phyloP scores from a whole-genome alignment of 1,140 invertebrate genomes.

The Drosophila elegans region DNA sequence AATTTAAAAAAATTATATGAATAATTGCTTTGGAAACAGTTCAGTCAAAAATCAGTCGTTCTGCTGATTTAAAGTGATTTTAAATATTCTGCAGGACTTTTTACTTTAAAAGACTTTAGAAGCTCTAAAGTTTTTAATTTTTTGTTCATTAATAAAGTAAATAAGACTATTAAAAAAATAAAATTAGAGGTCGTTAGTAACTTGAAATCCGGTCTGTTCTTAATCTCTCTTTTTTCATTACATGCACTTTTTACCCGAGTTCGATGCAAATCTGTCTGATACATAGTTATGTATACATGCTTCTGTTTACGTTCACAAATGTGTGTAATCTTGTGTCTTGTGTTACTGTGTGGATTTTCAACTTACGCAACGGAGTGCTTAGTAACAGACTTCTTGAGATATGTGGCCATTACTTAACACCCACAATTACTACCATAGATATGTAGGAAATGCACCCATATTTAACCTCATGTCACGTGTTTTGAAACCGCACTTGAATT shows the following conservation, averaged over 20 bases:
- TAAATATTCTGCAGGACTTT: no score
- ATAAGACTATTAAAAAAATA: no score
- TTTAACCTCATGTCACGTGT: constrained; percentile 25
- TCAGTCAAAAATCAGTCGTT: no score
- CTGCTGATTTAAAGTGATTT: no score
- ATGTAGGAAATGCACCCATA: background rate
- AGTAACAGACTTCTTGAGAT: constrained; percentile 21
- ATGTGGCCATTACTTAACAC: constrained; percentile 5
- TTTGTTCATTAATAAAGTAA: no score
- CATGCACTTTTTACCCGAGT: background rate
- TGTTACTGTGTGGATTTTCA: constrained; percentile 12
- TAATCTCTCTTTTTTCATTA: background rate
- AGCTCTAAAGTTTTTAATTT: no score
- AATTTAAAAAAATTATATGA: background rate
- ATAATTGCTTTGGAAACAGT: background rate
- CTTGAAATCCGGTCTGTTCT: background rate
- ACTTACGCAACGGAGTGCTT: constrained; percentile 8
- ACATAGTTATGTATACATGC: background rate
- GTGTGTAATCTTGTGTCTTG: constrained; percentile 5
- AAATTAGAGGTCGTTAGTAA: background rate
- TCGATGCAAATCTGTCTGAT: background rate
- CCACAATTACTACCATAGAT: background rate
- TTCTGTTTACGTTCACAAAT: background rate
- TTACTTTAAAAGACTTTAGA: no score
- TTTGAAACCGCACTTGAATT: constrained; percentile 9